These are phyloP conservation scores for Myoxocephalus aenaeus DNA, from an alignment of 2,797 vertebrate genomes.

Conservation along the genomic window DNA sequence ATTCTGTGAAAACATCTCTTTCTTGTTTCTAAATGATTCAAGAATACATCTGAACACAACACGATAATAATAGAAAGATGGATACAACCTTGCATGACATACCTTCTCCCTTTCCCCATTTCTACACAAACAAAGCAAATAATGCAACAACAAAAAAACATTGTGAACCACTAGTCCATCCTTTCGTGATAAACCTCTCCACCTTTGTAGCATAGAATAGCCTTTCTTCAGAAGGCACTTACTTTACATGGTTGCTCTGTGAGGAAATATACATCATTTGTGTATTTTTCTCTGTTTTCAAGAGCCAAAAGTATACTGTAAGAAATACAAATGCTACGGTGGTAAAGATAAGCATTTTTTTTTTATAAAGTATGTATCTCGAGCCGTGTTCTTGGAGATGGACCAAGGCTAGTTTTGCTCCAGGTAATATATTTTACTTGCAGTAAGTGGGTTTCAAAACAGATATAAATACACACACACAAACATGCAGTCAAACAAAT, in stretches of 20 bases:
- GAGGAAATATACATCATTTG: conserved; percentile 4
- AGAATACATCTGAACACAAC: too few species aligned
- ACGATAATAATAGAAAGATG: too few species aligned
- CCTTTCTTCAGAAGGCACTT: conserved; percentile 1
- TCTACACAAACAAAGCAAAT: background rate
- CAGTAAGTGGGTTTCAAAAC: conserved; percentile 48
- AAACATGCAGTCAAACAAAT: background rate
- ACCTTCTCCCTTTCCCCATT: background rate
- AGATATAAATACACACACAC: background rate
- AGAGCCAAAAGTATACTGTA: conserved; percentile 18
- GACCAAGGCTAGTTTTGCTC: conserved; percentile 18
- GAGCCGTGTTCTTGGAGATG: conserved; percentile 26
- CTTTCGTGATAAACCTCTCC: too few species aligned
- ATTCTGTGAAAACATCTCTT: too few species aligned
- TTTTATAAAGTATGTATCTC: conserved; percentile 43
- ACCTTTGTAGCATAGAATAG: background rate
- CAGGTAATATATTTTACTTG: conserved; percentile 23
- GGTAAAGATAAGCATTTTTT: conserved; percentile 45
- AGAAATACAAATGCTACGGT: conserved; percentile 28
- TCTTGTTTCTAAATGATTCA: too few species aligned
- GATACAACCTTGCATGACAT: too few species aligned
- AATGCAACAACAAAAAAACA: background rate
- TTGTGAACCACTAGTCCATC: too few species aligned
- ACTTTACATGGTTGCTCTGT: background rate
- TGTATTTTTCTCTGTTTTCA: conserved; percentile 15